A percentile compares a stretch with the other conserved stretches of the same genome.
phyloP scores from a whole-genome alignment of 2,888 invertebrate genomes.

The Papilio elwesi region DNA sequence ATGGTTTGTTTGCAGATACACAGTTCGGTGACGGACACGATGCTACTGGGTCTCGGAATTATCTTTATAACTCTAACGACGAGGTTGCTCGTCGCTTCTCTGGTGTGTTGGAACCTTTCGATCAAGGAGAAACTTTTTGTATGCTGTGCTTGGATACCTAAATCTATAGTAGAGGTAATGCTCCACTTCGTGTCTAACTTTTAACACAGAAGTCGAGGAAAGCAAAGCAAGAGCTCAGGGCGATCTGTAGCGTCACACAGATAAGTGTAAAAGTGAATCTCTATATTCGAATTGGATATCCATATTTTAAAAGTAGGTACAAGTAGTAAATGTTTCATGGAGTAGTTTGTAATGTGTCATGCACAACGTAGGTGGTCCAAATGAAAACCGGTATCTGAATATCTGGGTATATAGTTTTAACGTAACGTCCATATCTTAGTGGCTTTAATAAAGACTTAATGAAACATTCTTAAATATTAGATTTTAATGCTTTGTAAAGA shows the following conservation, averaged over 20 bases:
- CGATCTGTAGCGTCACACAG: no score
- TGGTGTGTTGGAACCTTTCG: conserved; percentile 76
- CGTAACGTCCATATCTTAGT: no score
- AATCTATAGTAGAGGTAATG: conserved; percentile 88
- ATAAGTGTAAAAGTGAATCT: no score
- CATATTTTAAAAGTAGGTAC: no score
- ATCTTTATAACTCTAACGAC: conserved; percentile 63
- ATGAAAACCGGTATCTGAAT: no score
- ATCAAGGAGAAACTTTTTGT: conserved; percentile 86
- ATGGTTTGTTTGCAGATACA: conserved; percentile 59
- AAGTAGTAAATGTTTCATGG: no score
- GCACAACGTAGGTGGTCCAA: no score
- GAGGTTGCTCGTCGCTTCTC: conserved; percentile 57
- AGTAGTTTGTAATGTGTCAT: no score
- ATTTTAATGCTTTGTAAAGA: conserved; percentile 2
- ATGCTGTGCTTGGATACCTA: conserved; percentile 87
- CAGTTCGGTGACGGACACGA: conserved; percentile 54
- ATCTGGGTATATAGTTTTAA: no score
- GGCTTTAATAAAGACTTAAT: no score
- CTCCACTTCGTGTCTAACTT: not conserved
- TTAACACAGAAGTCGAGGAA: not conserved
- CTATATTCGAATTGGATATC: no score
- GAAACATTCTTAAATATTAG: not conserved
- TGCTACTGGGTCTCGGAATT: conserved; percentile 70
- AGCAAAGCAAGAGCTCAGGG: no score